phyloP scores from a whole-genome alignment of 2,113 vertebrate genomes.

The Brachionichthys hirsutus region DNA sequence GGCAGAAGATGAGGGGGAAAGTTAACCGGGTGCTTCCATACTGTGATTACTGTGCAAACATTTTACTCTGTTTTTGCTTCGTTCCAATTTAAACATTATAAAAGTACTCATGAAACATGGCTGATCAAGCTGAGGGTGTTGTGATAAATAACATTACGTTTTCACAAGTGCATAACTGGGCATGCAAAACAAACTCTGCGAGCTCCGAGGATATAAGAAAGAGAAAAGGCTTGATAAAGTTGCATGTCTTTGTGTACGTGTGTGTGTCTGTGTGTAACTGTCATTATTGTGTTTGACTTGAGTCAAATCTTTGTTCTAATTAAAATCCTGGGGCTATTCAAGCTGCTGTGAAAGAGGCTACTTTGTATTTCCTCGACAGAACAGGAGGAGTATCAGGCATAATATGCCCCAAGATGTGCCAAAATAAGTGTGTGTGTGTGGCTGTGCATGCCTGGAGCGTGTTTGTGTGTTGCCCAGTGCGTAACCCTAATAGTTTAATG shows the following conservation, averaged over 20 bases:
- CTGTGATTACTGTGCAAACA: neutral
- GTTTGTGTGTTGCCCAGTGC: slow-evolving; percentile 42
- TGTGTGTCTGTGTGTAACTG: slow-evolving; percentile 4
- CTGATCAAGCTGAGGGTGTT: slow-evolving; percentile 17
- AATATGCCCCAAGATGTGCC: slow-evolving; percentile 52
- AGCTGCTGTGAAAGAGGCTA: slow-evolving; percentile 57
- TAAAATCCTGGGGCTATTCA: slow-evolving; percentile 65
- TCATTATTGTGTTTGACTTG: slow-evolving; percentile 49
- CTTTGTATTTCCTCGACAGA: slow-evolving; percentile 64
- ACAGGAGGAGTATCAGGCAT: slow-evolving; percentile 39
- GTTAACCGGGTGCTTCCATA: neutral
- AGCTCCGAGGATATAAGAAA: slow-evolving; percentile 44
- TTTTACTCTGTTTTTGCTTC: too few species aligned
- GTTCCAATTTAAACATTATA: slow-evolving; percentile 7
- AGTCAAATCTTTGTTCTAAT: slow-evolving; percentile 72
- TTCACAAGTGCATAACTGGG: slow-evolving; percentile 26
- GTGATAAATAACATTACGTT: slow-evolving; percentile 35
- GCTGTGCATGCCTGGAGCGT: slow-evolving; percentile 19
- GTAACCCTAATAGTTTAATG: slow-evolving; percentile 79
- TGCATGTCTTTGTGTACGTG: slow-evolving; percentile 29
- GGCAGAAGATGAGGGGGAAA: neutral
- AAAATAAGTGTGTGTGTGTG: slow-evolving; percentile 25
- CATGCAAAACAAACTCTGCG: slow-evolving; percentile 25
- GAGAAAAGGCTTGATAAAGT: slow-evolving; percentile 63
- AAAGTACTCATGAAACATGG: slow-evolving; percentile 4